phyloP scores from a whole-genome alignment of 2,113 vertebrate species.

The Dasypus novemcinctus region DNA sequence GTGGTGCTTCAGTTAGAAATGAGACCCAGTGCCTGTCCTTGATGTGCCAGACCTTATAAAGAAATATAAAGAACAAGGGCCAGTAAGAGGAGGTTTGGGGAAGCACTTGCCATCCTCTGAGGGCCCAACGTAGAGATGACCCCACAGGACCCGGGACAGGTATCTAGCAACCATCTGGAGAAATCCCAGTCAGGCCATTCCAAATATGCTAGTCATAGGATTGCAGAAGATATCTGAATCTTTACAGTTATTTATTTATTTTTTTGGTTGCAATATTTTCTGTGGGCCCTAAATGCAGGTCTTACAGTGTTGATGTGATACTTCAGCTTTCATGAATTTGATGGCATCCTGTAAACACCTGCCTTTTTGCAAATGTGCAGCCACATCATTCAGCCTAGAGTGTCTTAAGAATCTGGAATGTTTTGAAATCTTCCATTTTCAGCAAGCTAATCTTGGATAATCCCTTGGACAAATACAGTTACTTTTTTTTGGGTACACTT shows the following conservation, averaged over 20 bases:
- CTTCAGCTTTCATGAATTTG: background rate
- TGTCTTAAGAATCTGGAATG: background rate
- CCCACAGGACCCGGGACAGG: background rate
- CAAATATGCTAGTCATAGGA: background rate
- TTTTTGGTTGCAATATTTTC: background rate
- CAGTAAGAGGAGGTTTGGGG: background rate
- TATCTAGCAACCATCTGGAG: background rate
- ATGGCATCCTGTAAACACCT: background rate
- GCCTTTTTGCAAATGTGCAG: background rate
- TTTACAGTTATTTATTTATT: background rate
- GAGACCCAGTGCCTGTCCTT: background rate
- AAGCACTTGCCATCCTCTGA: background rate
- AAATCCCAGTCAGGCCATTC: background rate
- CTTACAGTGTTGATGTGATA: background rate
- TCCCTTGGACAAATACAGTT: background rate
- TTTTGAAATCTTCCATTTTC: conserved; percentile 3
- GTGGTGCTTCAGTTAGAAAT: background rate
- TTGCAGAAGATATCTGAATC: background rate
- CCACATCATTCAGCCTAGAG: background rate
- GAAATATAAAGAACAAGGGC: background rate
- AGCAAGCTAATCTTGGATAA: background rate
- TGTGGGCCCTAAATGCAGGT: background rate
- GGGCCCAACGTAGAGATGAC: background rate
- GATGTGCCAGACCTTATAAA: background rate
- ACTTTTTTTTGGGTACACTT: no score